Evolutionary conservation across 2,888 invertebrate species (phyloP), one percentile per base, ranked within the genome.

Genomic region (Cacoxenus indagator): DNA sequence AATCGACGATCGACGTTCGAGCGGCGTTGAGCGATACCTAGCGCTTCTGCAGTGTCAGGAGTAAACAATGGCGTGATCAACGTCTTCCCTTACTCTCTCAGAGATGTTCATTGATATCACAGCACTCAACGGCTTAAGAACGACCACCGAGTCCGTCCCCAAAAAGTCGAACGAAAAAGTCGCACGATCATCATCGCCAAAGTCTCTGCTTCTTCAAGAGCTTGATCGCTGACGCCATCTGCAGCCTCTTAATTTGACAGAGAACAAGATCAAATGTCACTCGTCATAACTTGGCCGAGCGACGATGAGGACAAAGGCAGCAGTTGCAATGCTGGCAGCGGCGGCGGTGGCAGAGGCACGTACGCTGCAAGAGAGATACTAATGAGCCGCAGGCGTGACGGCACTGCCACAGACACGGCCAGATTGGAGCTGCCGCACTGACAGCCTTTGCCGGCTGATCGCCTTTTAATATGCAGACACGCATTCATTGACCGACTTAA

Each of bases 211-310:
- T 1, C 51, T 51, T 51, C 6, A 22, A 45, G 55, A 68, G 66
- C 69, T 69, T 67, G 69, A 37, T 37, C 64, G 66, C 74, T 68
- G 68, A 69, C 68, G 77, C 70, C 82, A 84, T 72, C 82, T 82
- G 78, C 80, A 80, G 82, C 82, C 82, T 85, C 85, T 84, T 84
- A 84, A 84, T 84, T 85, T 85, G 85, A 85, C 85, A 85, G 80
- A 83, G 82, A 84, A 82, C 80, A 83, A 85, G 84, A 85, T 85
- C 84, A 85, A 84, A 84, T 85, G 84, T 84, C 85, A 85, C 78
- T 78, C 76, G 76, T 77, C 78, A 81, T 78, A 74, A 73, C 72
- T 74, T 72, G 22, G 17, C 19, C 48, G 19, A 17, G 48, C 48
- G 17, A 17, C 48, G n/a, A 43, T n/a, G n/a, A 43, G n/a, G 19